Conservation (phyloP, 2,797 vertebrate genomes). For the Anisognathus igniventris region DNA sequence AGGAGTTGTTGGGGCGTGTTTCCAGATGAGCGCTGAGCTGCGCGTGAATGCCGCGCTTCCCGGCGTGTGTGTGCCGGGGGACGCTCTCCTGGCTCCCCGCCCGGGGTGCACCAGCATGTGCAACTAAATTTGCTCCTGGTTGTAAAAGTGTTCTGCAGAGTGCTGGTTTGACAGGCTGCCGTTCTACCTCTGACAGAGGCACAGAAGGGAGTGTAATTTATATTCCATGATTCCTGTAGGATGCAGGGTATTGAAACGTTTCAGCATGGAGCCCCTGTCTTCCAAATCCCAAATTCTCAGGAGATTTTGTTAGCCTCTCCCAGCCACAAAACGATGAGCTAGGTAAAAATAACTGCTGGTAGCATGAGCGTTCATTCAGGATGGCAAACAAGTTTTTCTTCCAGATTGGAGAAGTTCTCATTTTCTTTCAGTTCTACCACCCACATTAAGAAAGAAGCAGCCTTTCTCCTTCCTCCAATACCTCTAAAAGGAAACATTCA, state of each 20-base stretch:
- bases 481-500: background rate
- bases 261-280: background rate
- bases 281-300: background rate
- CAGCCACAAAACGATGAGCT: background rate
- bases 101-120: background rate
- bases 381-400: background rate
- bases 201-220: background rate
- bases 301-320: background rate
- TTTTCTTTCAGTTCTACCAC: background rate
- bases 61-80: background rate
- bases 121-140: background rate
- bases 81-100: background rate
- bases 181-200: background rate
- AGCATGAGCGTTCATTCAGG: background rate
- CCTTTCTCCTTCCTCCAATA: background rate
- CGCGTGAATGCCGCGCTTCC: background rate
- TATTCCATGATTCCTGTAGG: background rate
- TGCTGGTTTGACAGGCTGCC: background rate
- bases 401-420: background rate
- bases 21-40: background rate
- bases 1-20: background rate
- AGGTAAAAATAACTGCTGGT: conserved; percentile 14
- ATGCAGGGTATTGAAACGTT: rapidly evolving
- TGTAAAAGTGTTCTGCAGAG: background rate
- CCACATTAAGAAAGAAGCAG: background rate